Percentiles rank a stretch among this genome's conserved stretches.
Evolutionary conservation across 1,140 invertebrate species (phyloP).

Genomic region (Chlorops oryzae): DNA sequence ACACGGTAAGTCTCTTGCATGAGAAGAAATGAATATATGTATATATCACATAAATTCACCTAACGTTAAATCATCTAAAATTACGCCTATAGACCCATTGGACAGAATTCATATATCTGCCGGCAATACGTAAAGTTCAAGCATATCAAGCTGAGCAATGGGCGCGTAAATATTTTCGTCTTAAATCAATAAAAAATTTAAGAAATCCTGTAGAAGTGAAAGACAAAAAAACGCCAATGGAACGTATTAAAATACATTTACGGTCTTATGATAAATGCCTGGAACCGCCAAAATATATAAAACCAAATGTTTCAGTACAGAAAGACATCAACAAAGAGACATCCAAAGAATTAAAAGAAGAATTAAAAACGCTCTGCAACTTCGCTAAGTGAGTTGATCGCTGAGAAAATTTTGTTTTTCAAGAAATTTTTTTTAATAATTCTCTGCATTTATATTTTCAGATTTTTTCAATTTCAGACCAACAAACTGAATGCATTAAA

Average conservation of each 20-base stretch:
- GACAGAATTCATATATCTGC: slow-evolving; percentile 63
- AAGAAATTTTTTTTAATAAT: too few species aligned
- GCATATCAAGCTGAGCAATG: slow-evolving; percentile 50
- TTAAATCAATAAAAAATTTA: slow-evolving; percentile 13
- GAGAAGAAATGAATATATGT: too few species aligned
- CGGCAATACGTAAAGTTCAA: slow-evolving; percentile 52
- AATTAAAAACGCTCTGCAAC: slow-evolving; percentile 23
- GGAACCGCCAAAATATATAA: slow-evolving; percentile 27
- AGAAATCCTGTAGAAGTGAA: slow-evolving; percentile 28
- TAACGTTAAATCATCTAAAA: too few species aligned
- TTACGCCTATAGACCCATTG: slow-evolving; percentile 53
- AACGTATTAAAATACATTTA: slow-evolving; percentile 55
- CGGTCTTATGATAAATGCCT: slow-evolving; percentile 58
- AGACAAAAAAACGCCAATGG: slow-evolving; percentile 44
- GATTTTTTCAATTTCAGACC: slow-evolving; percentile 52
- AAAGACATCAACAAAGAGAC: slow-evolving; percentile 15
- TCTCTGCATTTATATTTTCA: too few species aligned
- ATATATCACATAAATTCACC: too few species aligned
- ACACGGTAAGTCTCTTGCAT: slow-evolving; percentile 30
- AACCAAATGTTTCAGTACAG: slow-evolving; percentile 10
- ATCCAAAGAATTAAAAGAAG: slow-evolving; percentile 20
- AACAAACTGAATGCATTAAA: slow-evolving; percentile 64
- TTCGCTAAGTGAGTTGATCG: slow-evolving; percentile 32
- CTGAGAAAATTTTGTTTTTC: background rate
- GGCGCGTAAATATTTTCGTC: slow-evolving; percentile 35